phyloP scores from a whole-genome alignment of 37 sponge, comb jelly and placozoan genomes.

The Ephydatia muelleri region DNA sequence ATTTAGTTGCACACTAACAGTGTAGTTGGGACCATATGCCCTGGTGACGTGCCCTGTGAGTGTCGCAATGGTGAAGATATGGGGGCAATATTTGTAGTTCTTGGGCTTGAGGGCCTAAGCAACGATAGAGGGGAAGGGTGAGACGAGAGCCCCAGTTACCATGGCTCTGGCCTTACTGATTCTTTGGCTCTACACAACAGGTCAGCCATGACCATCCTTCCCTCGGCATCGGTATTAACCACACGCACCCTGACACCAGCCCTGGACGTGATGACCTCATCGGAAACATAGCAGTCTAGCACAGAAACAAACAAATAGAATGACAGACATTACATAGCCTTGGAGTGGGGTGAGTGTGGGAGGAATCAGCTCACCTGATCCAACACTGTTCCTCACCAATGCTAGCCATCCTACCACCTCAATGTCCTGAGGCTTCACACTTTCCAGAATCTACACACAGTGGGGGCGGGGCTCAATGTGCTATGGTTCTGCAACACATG shows the following conservation, averaged over 20 bases:
- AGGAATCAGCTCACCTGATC: slow-evolving; percentile 26
- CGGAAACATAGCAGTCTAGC: slow-evolving; percentile 55
- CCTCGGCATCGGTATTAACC: neutral
- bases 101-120: neutral
- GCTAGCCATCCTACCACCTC: slow-evolving; percentile 19
- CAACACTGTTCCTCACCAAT: slow-evolving; percentile 59
- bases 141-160: neutral
- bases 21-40: slow-evolving; percentile 51
- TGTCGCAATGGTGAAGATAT: slow-evolving; percentile 34
- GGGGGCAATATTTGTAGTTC: slow-evolving; percentile 38
- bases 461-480: neutral
- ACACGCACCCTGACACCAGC: slow-evolving; percentile 46
- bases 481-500: too few relatives aligned
- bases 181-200: slow-evolving; percentile 42
- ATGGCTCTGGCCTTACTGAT: slow-evolving; percentile 31
- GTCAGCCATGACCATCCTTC: neutral
- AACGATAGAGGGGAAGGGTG: neutral
- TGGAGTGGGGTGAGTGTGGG: too few relatives aligned
- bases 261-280: slow-evolving; percentile 60
- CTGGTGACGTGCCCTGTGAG: neutral
- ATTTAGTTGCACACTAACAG: slow-evolving; percentile 39
- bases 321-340: neutral
- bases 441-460: neutral
- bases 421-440: neutral
- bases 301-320: neutral